Conservation (phyloP, 1,140 invertebrate genomes). For the Temnothorax nylanderi region DNA sequence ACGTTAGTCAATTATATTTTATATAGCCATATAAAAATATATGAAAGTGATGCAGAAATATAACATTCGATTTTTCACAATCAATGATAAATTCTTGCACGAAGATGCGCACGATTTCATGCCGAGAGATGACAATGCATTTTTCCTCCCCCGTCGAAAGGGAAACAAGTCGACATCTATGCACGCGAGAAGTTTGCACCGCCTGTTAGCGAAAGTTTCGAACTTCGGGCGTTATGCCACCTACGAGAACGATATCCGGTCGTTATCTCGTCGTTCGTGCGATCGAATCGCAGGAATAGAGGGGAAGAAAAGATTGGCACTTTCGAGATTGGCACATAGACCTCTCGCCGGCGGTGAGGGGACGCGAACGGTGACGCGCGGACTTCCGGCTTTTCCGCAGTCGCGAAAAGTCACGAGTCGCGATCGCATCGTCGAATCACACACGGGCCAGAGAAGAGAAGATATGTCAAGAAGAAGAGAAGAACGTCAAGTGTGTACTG, state of each 20-base stretch:
- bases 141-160: constrained; percentile 14
- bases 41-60: neutral
- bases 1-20: neutral
- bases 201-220: constrained; percentile 22
- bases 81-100: neutral
- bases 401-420: constrained; percentile 13
- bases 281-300: constrained; percentile 10
- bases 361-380: neutral
- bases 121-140: neutral
- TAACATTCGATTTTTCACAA: neutral
- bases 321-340: constrained; percentile 9
- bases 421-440: constrained; percentile 1
- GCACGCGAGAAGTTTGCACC: constrained; percentile 24
- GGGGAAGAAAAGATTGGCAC: constrained; percentile 34
- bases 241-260: constrained; percentile 36
- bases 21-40: neutral
- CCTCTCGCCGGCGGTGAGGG: neutral
- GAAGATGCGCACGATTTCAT: neutral
- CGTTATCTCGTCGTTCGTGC: constrained; percentile 24
- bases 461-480: neutral
- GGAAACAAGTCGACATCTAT: constrained; percentile 34
- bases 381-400: constrained; percentile 43
- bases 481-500: neutral
- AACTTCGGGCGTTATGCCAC: constrained; percentile 41
- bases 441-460: neutral